phyloP scores from a whole-genome alignment of 2,888 invertebrate genomes.

The Baccha elongata region DNA sequence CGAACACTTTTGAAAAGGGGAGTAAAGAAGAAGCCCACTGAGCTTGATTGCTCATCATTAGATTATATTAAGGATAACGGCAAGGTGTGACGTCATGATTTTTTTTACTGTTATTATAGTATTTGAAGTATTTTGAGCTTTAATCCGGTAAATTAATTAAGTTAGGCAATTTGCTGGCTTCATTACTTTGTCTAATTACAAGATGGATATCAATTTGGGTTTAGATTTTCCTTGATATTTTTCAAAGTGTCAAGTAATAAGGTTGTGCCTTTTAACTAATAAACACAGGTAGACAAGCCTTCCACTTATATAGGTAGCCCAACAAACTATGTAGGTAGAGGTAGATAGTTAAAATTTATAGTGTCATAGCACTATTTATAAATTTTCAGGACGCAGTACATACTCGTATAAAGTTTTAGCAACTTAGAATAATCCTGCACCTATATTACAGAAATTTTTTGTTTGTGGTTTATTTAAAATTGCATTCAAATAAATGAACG shows the following conservation, averaged over 20 bases:
- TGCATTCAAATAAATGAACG: too few species aligned
- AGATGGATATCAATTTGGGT: constrained; percentile 1
- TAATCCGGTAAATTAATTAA: constrained; percentile 23
- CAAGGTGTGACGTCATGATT: constrained; percentile 43
- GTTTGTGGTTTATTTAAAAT: too few species aligned
- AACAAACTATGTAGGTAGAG: too few species aligned
- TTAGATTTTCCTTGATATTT: background rate
- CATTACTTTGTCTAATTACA: background rate
- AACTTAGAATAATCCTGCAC: too few species aligned
- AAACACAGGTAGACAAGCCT: too few species aligned
- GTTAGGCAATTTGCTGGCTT: background rate
- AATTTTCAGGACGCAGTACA: too few species aligned
- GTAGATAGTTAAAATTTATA: too few species aligned
- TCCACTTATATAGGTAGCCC: too few species aligned
- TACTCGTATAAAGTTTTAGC: too few species aligned
- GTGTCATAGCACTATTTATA: too few species aligned
- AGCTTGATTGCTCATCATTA: constrained; percentile 31
- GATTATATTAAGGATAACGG: constrained; percentile 7
- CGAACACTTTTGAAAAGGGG: background rate
- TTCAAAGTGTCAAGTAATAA: background rate
- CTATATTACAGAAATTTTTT: too few species aligned
- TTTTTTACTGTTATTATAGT: background rate
- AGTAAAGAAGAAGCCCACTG: background rate
- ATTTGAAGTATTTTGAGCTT: constrained; percentile 20
- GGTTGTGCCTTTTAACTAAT: background rate